Percentiles rank a stretch among this genome's conserved stretches.
phyloP scores from a whole-genome alignment of 2,797 vertebrate genomes.

The Heterohyrax brucei region DNA sequence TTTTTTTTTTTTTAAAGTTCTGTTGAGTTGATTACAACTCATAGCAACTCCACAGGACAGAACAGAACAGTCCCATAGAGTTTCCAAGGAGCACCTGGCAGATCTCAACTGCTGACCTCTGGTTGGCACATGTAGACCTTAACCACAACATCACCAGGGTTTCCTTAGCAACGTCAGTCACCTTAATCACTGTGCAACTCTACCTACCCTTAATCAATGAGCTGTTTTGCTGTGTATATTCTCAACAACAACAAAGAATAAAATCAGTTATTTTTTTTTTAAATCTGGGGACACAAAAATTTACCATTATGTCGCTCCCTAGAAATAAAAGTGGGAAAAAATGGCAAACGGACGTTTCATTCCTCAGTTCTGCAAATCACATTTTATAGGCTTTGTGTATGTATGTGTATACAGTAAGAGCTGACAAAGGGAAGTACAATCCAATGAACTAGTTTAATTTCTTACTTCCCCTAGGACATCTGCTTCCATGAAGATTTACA shows the following conservation, averaged over 20 bases:
- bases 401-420: background rate
- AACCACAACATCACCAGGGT: too few relatives aligned
- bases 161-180: background rate
- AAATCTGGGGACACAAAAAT: conserved; percentile 1
- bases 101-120: too few relatives aligned
- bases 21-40: too few relatives aligned
- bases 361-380: background rate
- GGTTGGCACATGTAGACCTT: too few relatives aligned
- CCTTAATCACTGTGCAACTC: background rate
- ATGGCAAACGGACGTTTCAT: background rate
- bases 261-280: too few relatives aligned
- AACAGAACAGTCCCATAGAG: too few relatives aligned
- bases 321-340: conserved; percentile 49
- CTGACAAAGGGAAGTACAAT: background rate
- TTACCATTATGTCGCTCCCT: background rate
- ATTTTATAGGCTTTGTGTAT: background rate
- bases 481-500: too few relatives aligned
- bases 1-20: too few relatives aligned
- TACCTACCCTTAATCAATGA: background rate
- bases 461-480: background rate
- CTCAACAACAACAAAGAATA: background rate
- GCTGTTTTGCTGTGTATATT: background rate
- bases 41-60: too few relatives aligned
- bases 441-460: background rate
- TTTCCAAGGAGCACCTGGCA: too few relatives aligned